Evolutionary conservation across 2,113 vertebrate species (phyloP).

Genomic region (Anoura caudifer): DNA sequence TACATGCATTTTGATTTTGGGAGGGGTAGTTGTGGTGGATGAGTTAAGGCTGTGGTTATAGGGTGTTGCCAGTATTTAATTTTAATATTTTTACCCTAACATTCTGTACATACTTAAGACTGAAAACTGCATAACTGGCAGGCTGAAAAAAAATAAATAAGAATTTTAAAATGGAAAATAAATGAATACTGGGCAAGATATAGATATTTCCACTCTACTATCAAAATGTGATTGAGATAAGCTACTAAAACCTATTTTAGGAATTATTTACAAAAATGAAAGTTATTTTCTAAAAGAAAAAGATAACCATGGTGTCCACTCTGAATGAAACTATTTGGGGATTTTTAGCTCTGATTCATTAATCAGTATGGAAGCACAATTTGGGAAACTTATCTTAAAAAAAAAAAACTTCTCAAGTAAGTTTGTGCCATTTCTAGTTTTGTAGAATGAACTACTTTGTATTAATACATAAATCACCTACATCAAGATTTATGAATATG

Average conservation of each 20-base stretch:
- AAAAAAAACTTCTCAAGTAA: not conserved
- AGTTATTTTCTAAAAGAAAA: not conserved
- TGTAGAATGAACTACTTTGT: not conserved
- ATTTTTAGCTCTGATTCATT: not conserved
- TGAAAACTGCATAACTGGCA: not conserved
- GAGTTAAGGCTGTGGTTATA: constrained; percentile 57
- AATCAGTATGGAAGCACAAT: not conserved
- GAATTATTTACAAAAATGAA: constrained; percentile 33
- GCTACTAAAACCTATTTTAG: not conserved
- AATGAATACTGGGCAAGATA: not conserved
- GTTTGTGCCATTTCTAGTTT: not conserved
- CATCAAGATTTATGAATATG: not conserved
- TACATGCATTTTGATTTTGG: constrained; percentile 25
- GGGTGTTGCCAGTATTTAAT: constrained; percentile 54
- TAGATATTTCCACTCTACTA: not conserved
- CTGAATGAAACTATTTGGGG: not conserved
- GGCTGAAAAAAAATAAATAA: not conserved
- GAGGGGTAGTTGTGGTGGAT: constrained; percentile 23
- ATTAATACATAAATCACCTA: not conserved
- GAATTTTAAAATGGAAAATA: not conserved
- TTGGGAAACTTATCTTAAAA: not conserved
- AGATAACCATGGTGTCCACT: not conserved
- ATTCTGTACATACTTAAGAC: constrained; percentile 22
- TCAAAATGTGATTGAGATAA: not conserved
- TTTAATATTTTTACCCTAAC: constrained; percentile 55